Conservation (phyloP, 2,888 invertebrate genomes). For the Meiosimyza platycephala region DNA sequence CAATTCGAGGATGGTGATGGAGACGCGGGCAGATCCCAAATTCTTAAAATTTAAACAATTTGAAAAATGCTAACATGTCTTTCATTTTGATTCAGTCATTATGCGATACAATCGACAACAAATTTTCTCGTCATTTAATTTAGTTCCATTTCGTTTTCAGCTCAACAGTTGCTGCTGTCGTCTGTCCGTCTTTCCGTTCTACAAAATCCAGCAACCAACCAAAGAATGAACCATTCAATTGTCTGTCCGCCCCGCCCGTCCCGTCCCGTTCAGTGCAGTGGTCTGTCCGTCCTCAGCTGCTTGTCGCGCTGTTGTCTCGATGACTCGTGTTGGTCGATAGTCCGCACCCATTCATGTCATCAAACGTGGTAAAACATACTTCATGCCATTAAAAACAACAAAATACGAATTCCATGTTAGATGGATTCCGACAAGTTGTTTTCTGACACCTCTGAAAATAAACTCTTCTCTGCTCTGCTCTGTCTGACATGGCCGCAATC, state of each 20-base stretch:
- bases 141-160: slow-evolving; percentile 55
- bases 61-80: slow-evolving; percentile 39
- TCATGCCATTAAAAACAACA: slow-evolving; percentile 64
- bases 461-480: slow-evolving; percentile 43
- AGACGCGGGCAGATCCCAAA: background rate
- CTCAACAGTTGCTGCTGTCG: slow-evolving; percentile 45
- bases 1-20: background rate
- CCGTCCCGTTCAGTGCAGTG: background rate
- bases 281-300: slow-evolving; percentile 19
- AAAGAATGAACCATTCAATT: background rate
- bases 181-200: background rate
- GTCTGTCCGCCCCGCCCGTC: slow-evolving; percentile 44
- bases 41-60: slow-evolving; percentile 33
- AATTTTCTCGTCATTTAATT: slow-evolving; percentile 35
- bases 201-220: too few species aligned
- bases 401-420: slow-evolving; percentile 69
- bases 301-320: background rate
- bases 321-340: slow-evolving; percentile 43
- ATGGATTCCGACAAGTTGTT: slow-evolving; percentile 69
- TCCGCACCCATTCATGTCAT: slow-evolving; percentile 66
- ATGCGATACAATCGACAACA: slow-evolving; percentile 39
- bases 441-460: slow-evolving; percentile 67
- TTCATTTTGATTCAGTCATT: slow-evolving; percentile 43
- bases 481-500: background rate
- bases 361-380: slow-evolving; percentile 66